phyloP scores from a whole-genome alignment of 2,113 vertebrate species.

The Urocynchramus pylzowi region DNA sequence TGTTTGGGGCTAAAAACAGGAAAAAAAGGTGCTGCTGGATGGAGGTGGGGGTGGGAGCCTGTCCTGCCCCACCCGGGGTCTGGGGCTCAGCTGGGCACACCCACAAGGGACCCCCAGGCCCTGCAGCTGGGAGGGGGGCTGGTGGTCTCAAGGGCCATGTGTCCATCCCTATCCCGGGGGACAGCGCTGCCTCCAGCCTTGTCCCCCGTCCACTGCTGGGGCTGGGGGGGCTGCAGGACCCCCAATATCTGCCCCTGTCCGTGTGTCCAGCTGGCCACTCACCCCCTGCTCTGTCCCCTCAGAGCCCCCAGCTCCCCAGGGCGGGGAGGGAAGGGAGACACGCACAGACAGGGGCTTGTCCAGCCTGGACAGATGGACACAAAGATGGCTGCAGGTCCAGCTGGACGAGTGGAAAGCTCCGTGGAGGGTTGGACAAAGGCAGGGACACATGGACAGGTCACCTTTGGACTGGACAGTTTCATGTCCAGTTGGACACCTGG shows the following conservation, averaged over 20 bases:
- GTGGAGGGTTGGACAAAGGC: not conserved
- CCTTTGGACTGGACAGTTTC: accelerated
- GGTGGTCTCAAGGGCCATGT: no score
- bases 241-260: not conserved
- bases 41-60: not conserved
- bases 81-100: not conserved
- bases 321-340: accelerated
- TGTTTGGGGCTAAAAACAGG: not conserved
- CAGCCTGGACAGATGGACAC: not conserved
- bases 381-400: not conserved
- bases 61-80: not conserved
- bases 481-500: not conserved
- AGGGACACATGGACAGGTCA: not conserved
- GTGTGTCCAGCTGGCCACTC: not conserved
- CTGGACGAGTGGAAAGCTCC: not conserved
- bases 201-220: not conserved
- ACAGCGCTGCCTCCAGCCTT: not conserved
- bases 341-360: accelerated
- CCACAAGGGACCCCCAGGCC: not conserved
- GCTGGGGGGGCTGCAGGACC: not conserved
- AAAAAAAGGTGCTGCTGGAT: not conserved
- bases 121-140: not conserved
- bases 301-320: no score
- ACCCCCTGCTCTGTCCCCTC: not conserved
- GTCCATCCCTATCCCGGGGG: not conserved